A percentile compares a stretch with the other conserved stretches of the same genome.
Evolutionary conservation across 2,113 vertebrate species (phyloP).

Genomic region (Pteruthius melanotis): DNA sequence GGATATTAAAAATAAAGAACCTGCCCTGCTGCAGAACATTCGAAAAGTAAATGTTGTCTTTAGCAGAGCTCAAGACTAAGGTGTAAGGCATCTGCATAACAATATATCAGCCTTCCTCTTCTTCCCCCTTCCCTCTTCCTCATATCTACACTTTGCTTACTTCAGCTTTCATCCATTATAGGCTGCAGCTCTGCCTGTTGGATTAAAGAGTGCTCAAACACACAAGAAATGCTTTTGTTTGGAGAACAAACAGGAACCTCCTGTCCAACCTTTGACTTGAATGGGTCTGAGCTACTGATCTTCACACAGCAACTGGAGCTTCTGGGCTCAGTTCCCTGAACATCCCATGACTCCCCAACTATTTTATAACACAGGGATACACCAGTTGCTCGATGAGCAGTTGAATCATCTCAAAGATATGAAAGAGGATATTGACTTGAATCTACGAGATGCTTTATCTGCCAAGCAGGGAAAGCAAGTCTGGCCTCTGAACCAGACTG

Average conservation of each 20-base stretch:
- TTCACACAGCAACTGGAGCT: constrained; percentile 3
- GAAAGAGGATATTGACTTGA: constrained; percentile 21
- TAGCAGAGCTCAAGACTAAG: not conserved
- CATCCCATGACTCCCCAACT: not conserved
- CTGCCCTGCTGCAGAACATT: not conserved
- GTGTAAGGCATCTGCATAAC: not conserved
- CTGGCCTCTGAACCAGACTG: not conserved
- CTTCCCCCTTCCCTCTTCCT: not conserved
- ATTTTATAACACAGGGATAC: not conserved
- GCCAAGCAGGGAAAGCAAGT: constrained; percentile 15
- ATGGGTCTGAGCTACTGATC: not conserved
- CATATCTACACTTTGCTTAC: not conserved
- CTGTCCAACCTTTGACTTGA: not conserved
- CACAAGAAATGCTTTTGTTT: not conserved
- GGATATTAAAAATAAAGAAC: not conserved
- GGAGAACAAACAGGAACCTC: constrained; percentile 4
- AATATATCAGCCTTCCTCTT: not conserved
- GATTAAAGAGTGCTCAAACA: not conserved
- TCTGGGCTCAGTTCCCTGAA: constrained; percentile 1
- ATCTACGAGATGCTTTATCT: not conserved
- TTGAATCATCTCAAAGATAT: constrained; percentile 13
- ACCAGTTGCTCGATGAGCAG: not conserved
- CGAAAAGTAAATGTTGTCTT: not conserved
- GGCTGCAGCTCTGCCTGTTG: not conserved
- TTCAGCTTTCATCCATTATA: not conserved